phyloP scores from a whole-genome alignment of 2,888 invertebrate genomes.

The Toxonevra muliebris region DNA sequence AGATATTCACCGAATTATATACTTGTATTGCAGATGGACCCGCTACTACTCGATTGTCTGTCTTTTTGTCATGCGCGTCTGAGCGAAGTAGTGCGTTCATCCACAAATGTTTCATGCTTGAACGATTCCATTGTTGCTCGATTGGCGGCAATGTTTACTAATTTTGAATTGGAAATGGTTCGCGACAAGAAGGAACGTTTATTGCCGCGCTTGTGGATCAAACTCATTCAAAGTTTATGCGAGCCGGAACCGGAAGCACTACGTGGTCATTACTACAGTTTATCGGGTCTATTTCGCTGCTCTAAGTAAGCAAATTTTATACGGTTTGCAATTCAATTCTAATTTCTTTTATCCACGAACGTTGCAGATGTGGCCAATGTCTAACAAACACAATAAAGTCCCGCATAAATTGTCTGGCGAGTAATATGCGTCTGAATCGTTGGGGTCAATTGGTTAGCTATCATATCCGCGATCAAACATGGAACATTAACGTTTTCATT shows the following conservation, averaged over 20 bases:
- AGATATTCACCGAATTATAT: neutral
- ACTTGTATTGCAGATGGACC: slow-evolving; percentile 78
- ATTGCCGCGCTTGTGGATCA: slow-evolving; percentile 83
- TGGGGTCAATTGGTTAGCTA: slow-evolving; percentile 77
- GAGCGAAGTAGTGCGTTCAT: slow-evolving; percentile 85
- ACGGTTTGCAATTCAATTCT: neutral
- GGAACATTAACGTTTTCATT: slow-evolving; percentile 86
- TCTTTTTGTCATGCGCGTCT: slow-evolving; percentile 87
- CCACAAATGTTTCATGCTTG: slow-evolving; percentile 87
- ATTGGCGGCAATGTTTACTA: slow-evolving; percentile 87
- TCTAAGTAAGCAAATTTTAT: slow-evolving; percentile 63
- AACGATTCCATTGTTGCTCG: slow-evolving; percentile 81
- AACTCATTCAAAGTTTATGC: slow-evolving; percentile 80
- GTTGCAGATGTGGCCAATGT: slow-evolving; percentile 74
- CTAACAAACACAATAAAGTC: slow-evolving; percentile 76
- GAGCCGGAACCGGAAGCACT: slow-evolving; percentile 80
- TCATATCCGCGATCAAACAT: slow-evolving; percentile 77
- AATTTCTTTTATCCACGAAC: neutral
- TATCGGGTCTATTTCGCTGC: slow-evolving; percentile 81
- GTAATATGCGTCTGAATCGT: slow-evolving; percentile 76
- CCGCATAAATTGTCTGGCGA: slow-evolving; percentile 77
- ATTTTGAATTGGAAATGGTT: slow-evolving; percentile 84
- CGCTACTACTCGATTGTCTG: slow-evolving; percentile 85
- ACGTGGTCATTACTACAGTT: slow-evolving; percentile 82
- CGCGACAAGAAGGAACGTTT: slow-evolving; percentile 90